Evolutionary conservation across 2,113 vertebrate genomes (phyloP), one percentile per base, ranked within the genome.

Genomic region (Toxotes chatareus): DNA sequence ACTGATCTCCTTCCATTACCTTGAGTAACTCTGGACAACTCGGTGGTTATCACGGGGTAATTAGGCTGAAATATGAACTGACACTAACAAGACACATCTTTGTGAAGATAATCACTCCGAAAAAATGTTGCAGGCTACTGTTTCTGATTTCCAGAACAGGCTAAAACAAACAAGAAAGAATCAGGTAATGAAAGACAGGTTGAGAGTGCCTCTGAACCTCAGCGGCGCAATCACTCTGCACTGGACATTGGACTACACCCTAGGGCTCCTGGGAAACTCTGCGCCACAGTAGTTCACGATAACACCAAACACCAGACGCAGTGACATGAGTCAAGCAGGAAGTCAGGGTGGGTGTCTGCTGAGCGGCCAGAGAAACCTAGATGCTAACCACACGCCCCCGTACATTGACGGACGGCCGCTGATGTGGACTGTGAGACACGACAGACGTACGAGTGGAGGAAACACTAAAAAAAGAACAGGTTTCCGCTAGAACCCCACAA

Each of bases 261-360:
- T 65, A 10, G 47, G 91, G 89, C 90, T 89, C 89, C 88, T 88
- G 86, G 89, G 91, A 93, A 94, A 90, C 85, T 88, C 72, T 87
- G 91, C 16, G 36, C 86, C 76, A 81, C 81, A 81, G 81, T 47
- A 70, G 80, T 87, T 82, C 81, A 73, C 12, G 93, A 94, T 94
- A 94, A 93, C 87, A 65, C 65, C 79, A 83, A 89, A 92, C 79
- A 75, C 84, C 89, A 92, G 92, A 89, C 79, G 8, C 80, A 80
- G 86, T 91, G 91, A 91, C 86, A 91, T 92, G 94, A 94, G 91
- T 92, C 92, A 89, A 94, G 89, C 90, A 93, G 94, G 93, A 94
- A 94, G 92, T 92, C 53, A 66, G 88, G 86, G 88, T 88, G 92
- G 93, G 93, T 90, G 91, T 93, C 91, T 89, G 89, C 72, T 57